These are phyloP conservation scores for Lepus oiostolus DNA, from an alignment of 2,797 vertebrate species.

Conservation along the genomic window DNA sequence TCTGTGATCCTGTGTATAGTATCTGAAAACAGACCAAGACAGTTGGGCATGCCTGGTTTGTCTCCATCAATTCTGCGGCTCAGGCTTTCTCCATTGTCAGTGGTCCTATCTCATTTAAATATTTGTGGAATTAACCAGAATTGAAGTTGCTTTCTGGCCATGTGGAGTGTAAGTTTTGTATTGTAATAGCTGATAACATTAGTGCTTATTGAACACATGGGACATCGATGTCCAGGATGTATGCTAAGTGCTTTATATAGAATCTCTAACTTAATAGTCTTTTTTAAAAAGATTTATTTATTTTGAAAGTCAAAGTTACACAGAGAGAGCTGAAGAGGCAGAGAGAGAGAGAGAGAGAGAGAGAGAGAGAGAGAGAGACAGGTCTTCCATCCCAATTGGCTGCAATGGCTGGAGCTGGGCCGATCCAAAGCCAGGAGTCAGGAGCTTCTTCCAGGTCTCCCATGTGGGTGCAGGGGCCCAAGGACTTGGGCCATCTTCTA, in stretches of 20 bases:
- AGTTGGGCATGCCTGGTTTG: no score
- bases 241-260: not conserved
- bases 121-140: not conserved
- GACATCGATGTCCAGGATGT: not conserved
- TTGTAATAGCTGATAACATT: not conserved
- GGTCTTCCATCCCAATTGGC: no score
- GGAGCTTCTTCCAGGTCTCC: no score
- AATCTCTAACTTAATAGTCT: slow-evolving; percentile 11
- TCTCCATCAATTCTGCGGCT: not conserved
- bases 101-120: not conserved
- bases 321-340: no score
- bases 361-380: no score
- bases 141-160: not conserved
- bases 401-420: no score
- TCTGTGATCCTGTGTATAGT: not conserved
- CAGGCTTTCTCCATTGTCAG: not conserved
- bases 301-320: no score
- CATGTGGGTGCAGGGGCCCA: no score
- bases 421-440: no score
- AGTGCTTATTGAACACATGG: not conserved
- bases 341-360: no score
- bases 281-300: not conserved
- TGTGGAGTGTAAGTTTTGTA: not conserved
- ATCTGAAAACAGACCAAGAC: not conserved
- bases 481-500: no score